Base-by-base conservation (phyloP, 1,140 invertebrate genomes). In the Paramacrobiotus metropolitanus region DNA sequence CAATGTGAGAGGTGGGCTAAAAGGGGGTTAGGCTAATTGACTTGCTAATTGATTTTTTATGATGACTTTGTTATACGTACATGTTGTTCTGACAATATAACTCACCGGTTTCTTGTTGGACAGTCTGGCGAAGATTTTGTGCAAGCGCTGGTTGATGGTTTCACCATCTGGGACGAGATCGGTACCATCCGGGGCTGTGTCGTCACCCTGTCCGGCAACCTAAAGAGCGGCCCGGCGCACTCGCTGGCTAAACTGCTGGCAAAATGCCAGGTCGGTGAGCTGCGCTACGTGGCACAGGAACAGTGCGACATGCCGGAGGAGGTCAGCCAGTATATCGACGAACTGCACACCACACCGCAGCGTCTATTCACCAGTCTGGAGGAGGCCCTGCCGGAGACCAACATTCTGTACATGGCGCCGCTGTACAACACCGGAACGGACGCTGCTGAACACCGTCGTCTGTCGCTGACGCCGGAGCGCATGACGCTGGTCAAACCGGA, bases 151-250 rank as follows among this genome's bases (percentile, higher is more conserved):
- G 75, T 99, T 1, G 95, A 99, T 74, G 81, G 97, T 3, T 99
- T 95, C 69, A 97, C 94, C 21, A 99, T 99, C 66, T 78, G 93
- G 69, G 89, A 97, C 75, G 94, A 98, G 77, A 92, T 98, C 65
- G 93, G 93, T 64, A 98, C 93, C 0, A 90, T 98, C 0, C 97
- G 97, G 71, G 86, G 86, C 0, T 76, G 97, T 1, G 94, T 86
- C 0, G 86, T 89, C 59, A 89, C 86, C 2, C 83, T 89, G 81
- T 9, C 34, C 34, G 34, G 34, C 9, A 40, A 40, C 34, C 34
- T 40, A n/a, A 40, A 40, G 9, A 40, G 34, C 9, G 34, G 34
- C 9, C n/a, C 34, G 9, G 34, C 34, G 9, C 34, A 40, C n/a
- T 40, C 34, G 9, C n/a, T 40, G 34, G n/a, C n/a, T n/a, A 40